These are phyloP conservation scores for Melieria crassipennis DNA, from an alignment of 2,888 invertebrate genomes.

Conservation along the genomic window DNA sequence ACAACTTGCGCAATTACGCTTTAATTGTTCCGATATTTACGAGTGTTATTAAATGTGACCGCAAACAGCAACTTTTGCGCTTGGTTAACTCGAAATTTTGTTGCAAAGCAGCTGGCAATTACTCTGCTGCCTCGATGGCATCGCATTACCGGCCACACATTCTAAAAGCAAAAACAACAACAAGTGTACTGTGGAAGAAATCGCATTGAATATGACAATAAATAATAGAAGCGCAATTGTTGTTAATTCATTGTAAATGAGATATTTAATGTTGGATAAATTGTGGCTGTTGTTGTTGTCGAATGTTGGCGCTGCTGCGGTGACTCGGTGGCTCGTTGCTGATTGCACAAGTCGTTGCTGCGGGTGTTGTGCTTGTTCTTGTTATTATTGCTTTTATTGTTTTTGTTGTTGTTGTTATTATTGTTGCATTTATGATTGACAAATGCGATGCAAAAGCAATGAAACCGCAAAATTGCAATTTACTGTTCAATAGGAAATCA, in stretches of 20 bases:
- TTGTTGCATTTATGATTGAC: no score
- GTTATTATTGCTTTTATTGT: no score
- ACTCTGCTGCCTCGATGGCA: background rate
- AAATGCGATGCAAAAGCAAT: background rate
- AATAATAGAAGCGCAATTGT: background rate
- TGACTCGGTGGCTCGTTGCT: no score
- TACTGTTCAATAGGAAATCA: conserved; percentile 8
- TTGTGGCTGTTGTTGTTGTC: no score
- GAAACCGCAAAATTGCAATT: conserved; percentile 9
- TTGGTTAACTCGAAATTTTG: conserved; percentile 12
- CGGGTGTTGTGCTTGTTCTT: no score
- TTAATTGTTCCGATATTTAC: background rate
- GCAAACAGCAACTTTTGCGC: conserved; percentile 19
- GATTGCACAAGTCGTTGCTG: no score
- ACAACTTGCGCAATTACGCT: conserved; percentile 1
- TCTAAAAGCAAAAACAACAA: background rate
- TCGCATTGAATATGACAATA: no score
- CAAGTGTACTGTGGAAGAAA: no score
- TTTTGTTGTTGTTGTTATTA: no score
- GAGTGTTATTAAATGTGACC: background rate
- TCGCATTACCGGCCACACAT: conserved; percentile 12
- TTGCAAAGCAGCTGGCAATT: conserved; percentile 2
- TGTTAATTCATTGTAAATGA: conserved; percentile 5
- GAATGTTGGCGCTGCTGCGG: no score
- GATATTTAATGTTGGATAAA: no score